Evolutionary conservation across 2,888 invertebrate genomes (phyloP).

Genomic region (Ichneumoninae sp.): DNA sequence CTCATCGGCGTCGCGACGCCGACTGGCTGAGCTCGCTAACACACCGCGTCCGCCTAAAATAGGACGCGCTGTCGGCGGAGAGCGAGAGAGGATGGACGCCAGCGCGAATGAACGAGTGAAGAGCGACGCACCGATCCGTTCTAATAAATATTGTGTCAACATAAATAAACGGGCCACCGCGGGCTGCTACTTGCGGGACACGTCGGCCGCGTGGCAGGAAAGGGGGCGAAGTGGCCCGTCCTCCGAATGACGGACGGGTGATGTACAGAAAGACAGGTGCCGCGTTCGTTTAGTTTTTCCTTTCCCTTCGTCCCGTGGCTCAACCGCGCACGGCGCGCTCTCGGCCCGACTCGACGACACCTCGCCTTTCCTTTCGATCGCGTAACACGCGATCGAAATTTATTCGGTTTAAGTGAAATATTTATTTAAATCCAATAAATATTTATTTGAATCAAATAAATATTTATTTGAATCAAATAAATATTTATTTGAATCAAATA

Average conservation of each 20-base stretch:
- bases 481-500: no score
- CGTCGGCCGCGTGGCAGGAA: conserved; percentile 59
- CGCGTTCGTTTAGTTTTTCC: conserved; percentile 71
- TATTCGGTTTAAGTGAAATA: no score
- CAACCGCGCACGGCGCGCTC: conserved; percentile 34
- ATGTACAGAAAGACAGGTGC: conserved; percentile 83
- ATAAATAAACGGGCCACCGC: conserved; percentile 82
- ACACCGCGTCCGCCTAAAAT: conserved; percentile 58
- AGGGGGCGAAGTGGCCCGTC: conserved; percentile 72
- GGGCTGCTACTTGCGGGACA: conserved; percentile 60
- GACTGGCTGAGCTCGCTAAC: conserved; percentile 29
- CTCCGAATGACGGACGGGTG: conserved; percentile 80
- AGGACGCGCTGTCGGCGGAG: conserved; percentile 50
- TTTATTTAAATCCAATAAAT: no score
- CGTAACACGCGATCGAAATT: neutral
- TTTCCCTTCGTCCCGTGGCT: conserved; percentile 55
- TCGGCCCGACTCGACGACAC: conserved; percentile 53
- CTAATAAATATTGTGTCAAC: conserved; percentile 84
- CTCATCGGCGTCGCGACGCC: conserved; percentile 28
- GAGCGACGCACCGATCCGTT: conserved; percentile 82
- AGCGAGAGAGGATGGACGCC: conserved; percentile 59
- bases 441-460: no score
- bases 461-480: no score
- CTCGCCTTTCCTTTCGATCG: neutral
- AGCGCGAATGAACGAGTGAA: conserved; percentile 75